A percentile compares a stretch with the other conserved stretches of the same genome.
Evolutionary conservation across 1,140 invertebrate species (phyloP).

Genomic region (Gryon sp.): DNA sequence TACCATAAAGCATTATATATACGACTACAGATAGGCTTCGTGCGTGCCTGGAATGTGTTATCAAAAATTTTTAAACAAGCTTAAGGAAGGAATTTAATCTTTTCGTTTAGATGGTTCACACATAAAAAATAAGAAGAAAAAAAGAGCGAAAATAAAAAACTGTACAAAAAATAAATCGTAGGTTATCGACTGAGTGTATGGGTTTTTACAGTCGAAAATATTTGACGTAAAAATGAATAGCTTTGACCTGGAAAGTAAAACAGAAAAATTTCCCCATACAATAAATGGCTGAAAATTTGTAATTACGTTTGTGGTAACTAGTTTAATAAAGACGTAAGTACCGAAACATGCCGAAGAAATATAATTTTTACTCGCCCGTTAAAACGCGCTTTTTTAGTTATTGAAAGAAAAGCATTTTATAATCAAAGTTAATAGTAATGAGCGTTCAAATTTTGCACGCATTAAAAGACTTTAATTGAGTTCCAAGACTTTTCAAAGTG

Average conservation of each 20-base stretch:
- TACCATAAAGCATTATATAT: conserved; percentile 35
- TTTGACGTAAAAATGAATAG: not conserved
- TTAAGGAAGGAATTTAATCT: too few relatives aligned
- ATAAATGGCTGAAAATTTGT: conserved; percentile 40
- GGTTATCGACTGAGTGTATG: too few relatives aligned
- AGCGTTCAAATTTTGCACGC: conserved; percentile 22
- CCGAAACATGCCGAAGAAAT: conserved; percentile 35
- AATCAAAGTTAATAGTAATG: conserved; percentile 33
- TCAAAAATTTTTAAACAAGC: too few relatives aligned
- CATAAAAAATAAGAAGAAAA: too few relatives aligned
- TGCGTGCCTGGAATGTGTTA: conserved; percentile 30
- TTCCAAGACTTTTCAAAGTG: too few relatives aligned
- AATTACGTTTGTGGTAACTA: conserved; percentile 37
- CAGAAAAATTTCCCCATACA: conserved; percentile 9
- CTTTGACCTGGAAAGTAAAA: not conserved
- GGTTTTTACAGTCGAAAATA: conserved; percentile 1
- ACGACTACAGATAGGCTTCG: conserved; percentile 39
- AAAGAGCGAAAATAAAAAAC: conserved; percentile 15
- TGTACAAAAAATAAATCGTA: not conserved
- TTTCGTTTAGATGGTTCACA: too few relatives aligned
- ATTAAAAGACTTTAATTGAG: too few relatives aligned
- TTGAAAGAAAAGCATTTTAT: conserved; percentile 23
- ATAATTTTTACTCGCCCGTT: conserved; percentile 41
- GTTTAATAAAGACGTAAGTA: conserved; percentile 37
- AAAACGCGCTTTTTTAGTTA: conserved; percentile 37